Conservation (phyloP, 1,140 invertebrate species). For the Drosophila cardini region DNA sequence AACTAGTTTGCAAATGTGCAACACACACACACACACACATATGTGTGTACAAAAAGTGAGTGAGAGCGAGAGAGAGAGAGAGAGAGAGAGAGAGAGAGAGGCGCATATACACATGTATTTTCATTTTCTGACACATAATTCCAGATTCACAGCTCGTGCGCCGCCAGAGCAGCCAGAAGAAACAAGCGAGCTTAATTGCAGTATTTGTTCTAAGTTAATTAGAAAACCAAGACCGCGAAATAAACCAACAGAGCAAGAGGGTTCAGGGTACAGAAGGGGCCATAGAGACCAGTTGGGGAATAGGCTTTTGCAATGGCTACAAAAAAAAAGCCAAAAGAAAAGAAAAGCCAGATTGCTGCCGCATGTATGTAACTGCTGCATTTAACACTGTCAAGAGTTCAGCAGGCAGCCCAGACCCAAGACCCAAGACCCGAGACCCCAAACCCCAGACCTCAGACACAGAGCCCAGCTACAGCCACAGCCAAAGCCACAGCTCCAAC, state of each 20-base stretch:
- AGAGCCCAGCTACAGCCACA: background rate
- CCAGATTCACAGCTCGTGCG: conserved; percentile 72
- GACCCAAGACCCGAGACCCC: background rate
- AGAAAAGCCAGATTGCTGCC: conserved; percentile 24
- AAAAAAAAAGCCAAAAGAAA: conserved; percentile 12
- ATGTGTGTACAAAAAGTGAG: conserved; percentile 1
- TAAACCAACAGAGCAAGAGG: conserved; percentile 23
- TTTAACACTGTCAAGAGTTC: conserved; percentile 81
- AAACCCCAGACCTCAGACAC: background rate
- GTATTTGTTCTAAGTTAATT: conserved; percentile 83
- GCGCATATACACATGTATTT: conserved; percentile 58
- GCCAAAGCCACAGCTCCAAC: background rate
- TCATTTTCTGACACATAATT: conserved; percentile 84
- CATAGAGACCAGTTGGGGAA: conserved; percentile 10
- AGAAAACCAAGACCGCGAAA: conserved; percentile 65
- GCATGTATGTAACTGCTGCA: conserved; percentile 77
- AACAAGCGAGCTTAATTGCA: conserved; percentile 81
- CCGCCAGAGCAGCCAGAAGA: conserved; percentile 56
- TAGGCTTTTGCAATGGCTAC: conserved; percentile 19
- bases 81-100: conserved; percentile 20
- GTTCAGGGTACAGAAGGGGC: background rate
- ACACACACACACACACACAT: conserved; percentile 31
- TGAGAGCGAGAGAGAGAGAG: conserved; percentile 18
- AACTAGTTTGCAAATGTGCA: conserved; percentile 75
- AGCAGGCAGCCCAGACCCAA: conserved; percentile 30